Evolutionary conservation across 2,797 vertebrate genomes (phyloP).

Genomic region (Microtus obscurus): DNA sequence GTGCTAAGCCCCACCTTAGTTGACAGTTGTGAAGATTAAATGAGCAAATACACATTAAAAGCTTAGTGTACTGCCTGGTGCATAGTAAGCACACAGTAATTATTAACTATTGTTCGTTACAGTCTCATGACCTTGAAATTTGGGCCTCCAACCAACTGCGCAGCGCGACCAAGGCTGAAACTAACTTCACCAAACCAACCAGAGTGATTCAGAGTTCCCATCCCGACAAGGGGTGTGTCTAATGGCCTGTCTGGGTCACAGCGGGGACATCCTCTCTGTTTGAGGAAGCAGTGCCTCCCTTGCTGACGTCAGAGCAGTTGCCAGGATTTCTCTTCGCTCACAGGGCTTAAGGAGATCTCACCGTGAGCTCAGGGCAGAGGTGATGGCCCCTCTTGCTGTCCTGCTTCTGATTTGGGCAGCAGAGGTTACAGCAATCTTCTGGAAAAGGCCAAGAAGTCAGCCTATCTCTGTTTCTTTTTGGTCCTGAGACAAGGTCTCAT

Average conservation of each 20-base stretch:
- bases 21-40: constrained; percentile 49
- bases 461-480: background rate
- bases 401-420: background rate
- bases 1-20: constrained; percentile 1
- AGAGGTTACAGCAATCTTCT: background rate
- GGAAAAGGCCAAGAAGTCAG: background rate
- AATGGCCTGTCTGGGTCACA: background rate
- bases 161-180: background rate
- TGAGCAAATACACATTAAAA: constrained; percentile 41
- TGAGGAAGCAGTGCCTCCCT: background rate
- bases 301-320: background rate
- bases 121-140: constrained; percentile 21
- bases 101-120: background rate
- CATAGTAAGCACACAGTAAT: background rate
- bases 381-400: too few relatives aligned
- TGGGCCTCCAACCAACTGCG: background rate
- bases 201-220: background rate
- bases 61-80: background rate
- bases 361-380: background rate
- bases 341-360: accelerated
- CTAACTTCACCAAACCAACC: background rate
- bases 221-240: background rate
- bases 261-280: background rate
- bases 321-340: background rate
- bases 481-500: background rate